Conservation (phyloP, 2,113 vertebrate genomes). For the Perccottus glenii region DNA sequence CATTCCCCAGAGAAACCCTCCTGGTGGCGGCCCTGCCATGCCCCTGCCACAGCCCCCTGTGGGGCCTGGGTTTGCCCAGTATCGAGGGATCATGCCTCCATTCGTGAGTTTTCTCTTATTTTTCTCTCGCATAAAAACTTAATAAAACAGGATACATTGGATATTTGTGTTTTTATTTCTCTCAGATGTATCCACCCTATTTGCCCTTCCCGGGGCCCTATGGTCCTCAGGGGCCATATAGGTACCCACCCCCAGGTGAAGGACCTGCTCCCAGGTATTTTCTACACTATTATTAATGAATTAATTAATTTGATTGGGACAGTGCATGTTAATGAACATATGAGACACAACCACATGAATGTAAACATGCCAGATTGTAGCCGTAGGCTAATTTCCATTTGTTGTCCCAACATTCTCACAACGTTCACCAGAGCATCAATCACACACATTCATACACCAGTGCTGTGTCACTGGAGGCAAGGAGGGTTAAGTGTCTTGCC, state of each 20-base stretch:
- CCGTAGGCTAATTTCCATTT: too few relatives aligned
- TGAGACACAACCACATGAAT: too few relatives aligned
- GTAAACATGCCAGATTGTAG: too few relatives aligned
- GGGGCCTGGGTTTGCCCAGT: constrained; percentile 88
- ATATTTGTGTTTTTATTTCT: not conserved
- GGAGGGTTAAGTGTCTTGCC: too few relatives aligned
- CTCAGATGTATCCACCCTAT: constrained; percentile 91
- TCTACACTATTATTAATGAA: too few relatives aligned
- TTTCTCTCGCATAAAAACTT: not conserved
- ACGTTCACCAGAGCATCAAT: too few relatives aligned
- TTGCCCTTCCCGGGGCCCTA: constrained; percentile 90
- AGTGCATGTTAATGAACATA: too few relatives aligned
- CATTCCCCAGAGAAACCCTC: constrained; percentile 82
- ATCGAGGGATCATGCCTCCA: constrained; percentile 90
- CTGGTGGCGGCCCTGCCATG: constrained; percentile 82
- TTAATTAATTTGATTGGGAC: too few relatives aligned
- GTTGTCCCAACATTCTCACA: too few relatives aligned
- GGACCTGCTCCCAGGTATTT: constrained; percentile 82
- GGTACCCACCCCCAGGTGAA: constrained; percentile 86
- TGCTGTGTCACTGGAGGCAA: too few relatives aligned
- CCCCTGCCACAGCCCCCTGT: constrained; percentile 83
- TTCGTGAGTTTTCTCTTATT: constrained; percentile 81
- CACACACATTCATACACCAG: too few relatives aligned
- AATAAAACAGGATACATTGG: not conserved
- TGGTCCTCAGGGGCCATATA: constrained; percentile 89